Evolutionary conservation across 2,888 invertebrate species (phyloP).

Genomic region (Agonopterix heracliana): DNA sequence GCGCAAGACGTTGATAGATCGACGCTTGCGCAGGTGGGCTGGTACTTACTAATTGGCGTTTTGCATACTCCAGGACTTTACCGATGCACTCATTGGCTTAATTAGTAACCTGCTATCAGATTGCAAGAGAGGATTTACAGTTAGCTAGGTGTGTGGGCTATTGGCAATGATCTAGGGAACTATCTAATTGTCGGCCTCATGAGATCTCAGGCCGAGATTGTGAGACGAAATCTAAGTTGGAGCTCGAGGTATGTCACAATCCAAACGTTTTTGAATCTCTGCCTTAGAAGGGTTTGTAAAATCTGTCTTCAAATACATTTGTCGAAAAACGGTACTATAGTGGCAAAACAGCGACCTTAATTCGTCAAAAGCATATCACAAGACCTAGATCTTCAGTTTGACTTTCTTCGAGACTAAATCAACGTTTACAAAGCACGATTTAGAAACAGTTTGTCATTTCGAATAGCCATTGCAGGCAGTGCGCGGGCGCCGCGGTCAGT

Average conservation of each 20-base stretch:
- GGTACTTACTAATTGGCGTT: constrained; percentile 47
- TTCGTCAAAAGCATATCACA: not conserved
- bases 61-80: constrained; percentile 29
- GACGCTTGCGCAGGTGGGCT: constrained; percentile 11
- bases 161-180: not conserved
- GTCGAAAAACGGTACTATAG: too few species aligned
- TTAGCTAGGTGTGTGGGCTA: not conserved
- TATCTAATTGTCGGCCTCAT: too few species aligned
- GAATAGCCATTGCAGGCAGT: constrained; percentile 3
- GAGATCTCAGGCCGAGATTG: too few species aligned
- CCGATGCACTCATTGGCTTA: constrained; percentile 18
- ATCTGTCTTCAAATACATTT: too few species aligned
- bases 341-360: too few species aligned
- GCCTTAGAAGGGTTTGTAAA: too few species aligned
- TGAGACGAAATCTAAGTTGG: too few species aligned
- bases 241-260: too few species aligned
- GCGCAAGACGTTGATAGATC: constrained; percentile 38
- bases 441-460: constrained; percentile 8
- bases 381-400: not conserved
- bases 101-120: constrained; percentile 11
- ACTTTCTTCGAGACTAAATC: constrained; percentile 7
- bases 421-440: constrained; percentile 4
- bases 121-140: not conserved
- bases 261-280: too few species aligned
- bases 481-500: constrained; percentile 10